These are phyloP conservation scores for Catocala fraxini DNA, from an alignment of 2,888 invertebrate genomes.

Conservation along the genomic window DNA sequence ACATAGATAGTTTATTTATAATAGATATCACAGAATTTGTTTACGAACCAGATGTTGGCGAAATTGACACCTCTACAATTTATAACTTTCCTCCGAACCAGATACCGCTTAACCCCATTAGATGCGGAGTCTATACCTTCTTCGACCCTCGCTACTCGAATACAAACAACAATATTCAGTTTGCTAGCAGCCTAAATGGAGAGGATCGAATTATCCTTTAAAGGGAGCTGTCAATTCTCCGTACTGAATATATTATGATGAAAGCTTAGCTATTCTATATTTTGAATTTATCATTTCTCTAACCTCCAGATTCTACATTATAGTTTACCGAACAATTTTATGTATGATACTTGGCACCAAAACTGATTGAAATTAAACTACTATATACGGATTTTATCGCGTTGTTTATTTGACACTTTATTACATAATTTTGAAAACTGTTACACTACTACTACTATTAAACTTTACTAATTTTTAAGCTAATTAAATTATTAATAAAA, in stretches of 20 bases:
- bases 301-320: too few relatives aligned
- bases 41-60: background rate
- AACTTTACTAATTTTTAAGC: too few relatives aligned
- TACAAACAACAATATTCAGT: conserved; percentile 25
- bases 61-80: conserved; percentile 9
- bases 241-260: conserved; percentile 30
- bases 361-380: too few relatives aligned
- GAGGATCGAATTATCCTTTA: conserved; percentile 26
- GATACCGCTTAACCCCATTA: conserved; percentile 11
- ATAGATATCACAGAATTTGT: background rate
- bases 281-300: conserved; percentile 31
- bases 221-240: conserved; percentile 19
- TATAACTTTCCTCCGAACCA: conserved; percentile 6
- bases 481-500: too few relatives aligned
- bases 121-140: conserved; percentile 2
- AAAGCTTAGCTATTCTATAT: conserved; percentile 28
- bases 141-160: conserved; percentile 7
- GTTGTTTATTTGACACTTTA: too few relatives aligned
- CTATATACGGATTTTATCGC: too few relatives aligned
- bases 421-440: too few relatives aligned
- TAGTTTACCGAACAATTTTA: too few relatives aligned
- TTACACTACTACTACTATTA: too few relatives aligned
- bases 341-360: too few relatives aligned
- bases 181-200: conserved; percentile 21
- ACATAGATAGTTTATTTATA: too few relatives aligned